A percentile compares a stretch with the other conserved stretches of the same genome.
Evolutionary conservation across 2,797 vertebrate species (phyloP).

Genomic region (Enoplosus armatus): DNA sequence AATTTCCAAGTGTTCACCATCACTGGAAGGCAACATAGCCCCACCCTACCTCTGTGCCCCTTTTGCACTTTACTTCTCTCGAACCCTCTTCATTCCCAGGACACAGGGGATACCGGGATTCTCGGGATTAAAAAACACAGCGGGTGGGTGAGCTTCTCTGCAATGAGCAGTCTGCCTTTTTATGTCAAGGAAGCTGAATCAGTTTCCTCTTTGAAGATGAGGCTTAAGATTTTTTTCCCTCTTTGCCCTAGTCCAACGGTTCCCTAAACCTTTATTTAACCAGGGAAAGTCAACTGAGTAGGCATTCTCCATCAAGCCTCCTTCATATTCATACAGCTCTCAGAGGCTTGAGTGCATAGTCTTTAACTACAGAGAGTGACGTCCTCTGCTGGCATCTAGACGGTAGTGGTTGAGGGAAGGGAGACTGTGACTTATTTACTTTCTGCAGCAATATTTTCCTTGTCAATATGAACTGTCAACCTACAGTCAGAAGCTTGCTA

Average conservation of each 20-base stretch:
- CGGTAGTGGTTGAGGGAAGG: not conserved
- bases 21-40: constrained; percentile 17
- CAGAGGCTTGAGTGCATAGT: not conserved
- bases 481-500: not conserved
- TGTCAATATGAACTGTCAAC: not conserved
- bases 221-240: constrained; percentile 21
- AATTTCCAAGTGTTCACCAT: constrained; percentile 4
- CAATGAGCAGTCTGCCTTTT: constrained; percentile 34
- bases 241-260: constrained; percentile 12
- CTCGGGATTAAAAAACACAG: constrained; percentile 54
- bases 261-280: constrained; percentile 53
- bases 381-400: constrained; percentile 1
- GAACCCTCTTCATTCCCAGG: constrained; percentile 20
- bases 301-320: constrained; percentile 3
- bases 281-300: constrained; percentile 20
- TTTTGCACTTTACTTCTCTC: constrained; percentile 6
- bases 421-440: not conserved
- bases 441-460: not conserved
- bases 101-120: constrained; percentile 32
- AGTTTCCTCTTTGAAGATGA: constrained; percentile 49
- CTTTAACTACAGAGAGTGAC: not conserved
- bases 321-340: constrained; percentile 13
- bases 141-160: constrained; percentile 27
- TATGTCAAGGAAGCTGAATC: constrained; percentile 43
- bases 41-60: not conserved